These are phyloP conservation scores for Mesorhabditis belari DNA, from an alignment of 2,888 invertebrate genomes.

Conservation along the genomic window DNA sequence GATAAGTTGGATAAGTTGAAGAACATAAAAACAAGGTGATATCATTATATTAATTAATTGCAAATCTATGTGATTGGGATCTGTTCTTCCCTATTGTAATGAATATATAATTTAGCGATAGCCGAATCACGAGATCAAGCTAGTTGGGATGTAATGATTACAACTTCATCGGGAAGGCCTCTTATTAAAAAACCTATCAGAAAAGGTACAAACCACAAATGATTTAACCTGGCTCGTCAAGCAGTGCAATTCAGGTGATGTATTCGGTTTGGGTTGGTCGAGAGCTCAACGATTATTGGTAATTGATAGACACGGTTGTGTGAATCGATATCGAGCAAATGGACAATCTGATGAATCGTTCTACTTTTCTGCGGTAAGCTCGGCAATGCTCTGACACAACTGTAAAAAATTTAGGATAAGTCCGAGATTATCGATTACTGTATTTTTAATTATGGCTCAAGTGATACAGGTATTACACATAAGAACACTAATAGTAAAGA, in stretches of 20 bases:
- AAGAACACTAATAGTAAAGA: too few species aligned
- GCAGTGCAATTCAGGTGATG: constrained; percentile 16
- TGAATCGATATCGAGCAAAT: constrained; percentile 14
- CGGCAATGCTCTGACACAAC: not conserved
- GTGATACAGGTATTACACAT: too few species aligned
- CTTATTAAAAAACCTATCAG: not conserved
- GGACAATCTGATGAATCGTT: constrained; percentile 22
- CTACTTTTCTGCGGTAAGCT: not conserved
- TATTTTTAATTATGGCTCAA: constrained; percentile 8
- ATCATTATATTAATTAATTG: not conserved
- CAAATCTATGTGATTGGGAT: too few species aligned
- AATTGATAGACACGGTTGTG: constrained; percentile 13
- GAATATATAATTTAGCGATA: too few species aligned
- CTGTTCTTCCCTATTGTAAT: too few species aligned
- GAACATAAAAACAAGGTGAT: not conserved
- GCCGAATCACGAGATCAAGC: not conserved
- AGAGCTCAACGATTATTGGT: constrained; percentile 26
- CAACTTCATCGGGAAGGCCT: constrained; percentile 13
- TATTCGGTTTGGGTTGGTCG: constrained; percentile 26
- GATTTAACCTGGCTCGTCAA: too few species aligned
- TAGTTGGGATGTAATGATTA: constrained; percentile 21
- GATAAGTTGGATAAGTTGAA: not conserved
- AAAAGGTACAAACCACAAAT: too few species aligned
- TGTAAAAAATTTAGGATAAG: constrained; percentile 4
- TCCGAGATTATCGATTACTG: constrained; percentile 2